Evolutionary conservation across 1,140 invertebrate genomes (phyloP).

Genomic region (Coelopa frigida): DNA sequence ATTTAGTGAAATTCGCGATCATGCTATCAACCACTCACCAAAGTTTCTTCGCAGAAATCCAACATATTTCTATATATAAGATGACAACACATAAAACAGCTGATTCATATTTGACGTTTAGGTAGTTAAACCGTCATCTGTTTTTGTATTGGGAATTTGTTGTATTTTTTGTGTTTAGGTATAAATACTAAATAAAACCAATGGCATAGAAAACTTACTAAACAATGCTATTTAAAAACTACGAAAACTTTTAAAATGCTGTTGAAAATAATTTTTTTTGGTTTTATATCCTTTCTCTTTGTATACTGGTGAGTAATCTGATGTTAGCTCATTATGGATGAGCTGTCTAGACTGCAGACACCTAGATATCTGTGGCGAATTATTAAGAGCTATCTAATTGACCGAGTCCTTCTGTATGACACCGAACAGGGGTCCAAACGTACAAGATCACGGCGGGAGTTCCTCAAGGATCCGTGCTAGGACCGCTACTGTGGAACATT

Average conservation of each 20-base stretch:
- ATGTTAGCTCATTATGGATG: too few species aligned
- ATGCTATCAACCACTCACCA: too few species aligned
- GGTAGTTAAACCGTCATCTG: not conserved
- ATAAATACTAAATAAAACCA: not conserved
- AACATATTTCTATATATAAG: too few species aligned
- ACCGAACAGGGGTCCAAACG: too few species aligned
- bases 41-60: too few species aligned
- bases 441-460: not conserved
- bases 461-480: conserved; percentile 3
- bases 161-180: not conserved
- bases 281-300: conserved; percentile 26
- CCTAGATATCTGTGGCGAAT: too few species aligned
- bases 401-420: too few species aligned
- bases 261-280: conserved; percentile 28
- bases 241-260: conserved; percentile 23
- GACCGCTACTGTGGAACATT: too few species aligned
- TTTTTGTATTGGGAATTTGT: not conserved
- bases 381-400: too few species aligned
- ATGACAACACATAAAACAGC: conserved; percentile 1
- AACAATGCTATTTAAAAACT: not conserved
- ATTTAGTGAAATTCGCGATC: too few species aligned
- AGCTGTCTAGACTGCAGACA: too few species aligned
- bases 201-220: not conserved
- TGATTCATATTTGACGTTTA: conserved; percentile 1
- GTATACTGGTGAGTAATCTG: conserved; percentile 32